Conservation (phyloP, 2,888 invertebrate genomes). For the Pachydiplax longipennis region DNA sequence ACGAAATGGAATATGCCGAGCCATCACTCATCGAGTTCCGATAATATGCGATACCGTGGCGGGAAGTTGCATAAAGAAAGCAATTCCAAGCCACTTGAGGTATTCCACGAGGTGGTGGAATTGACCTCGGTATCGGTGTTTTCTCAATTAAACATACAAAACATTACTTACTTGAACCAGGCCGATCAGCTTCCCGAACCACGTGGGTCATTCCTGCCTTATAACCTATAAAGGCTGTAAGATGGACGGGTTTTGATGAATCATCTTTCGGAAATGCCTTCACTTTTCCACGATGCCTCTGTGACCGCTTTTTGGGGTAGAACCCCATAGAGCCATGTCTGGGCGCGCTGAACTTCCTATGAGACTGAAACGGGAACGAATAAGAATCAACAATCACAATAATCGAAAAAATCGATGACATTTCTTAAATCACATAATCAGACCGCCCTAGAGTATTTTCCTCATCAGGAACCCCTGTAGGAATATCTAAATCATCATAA, state of each 20-base stretch:
- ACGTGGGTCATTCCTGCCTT: slow-evolving; percentile 99
- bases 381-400: not conserved
- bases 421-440: slow-evolving; percentile 59
- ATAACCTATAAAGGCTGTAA: slow-evolving; percentile 97
- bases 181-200: slow-evolving; percentile 97
- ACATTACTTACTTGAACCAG: slow-evolving; percentile 91
- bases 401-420: not conserved
- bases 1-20: slow-evolving; percentile 49
- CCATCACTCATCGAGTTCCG: slow-evolving; percentile 46
- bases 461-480: slow-evolving; percentile 74
- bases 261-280: slow-evolving; percentile 99
- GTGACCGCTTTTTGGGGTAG: slow-evolving; percentile 97
- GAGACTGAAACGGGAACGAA: slow-evolving; percentile 77
- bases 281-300: slow-evolving; percentile 96
- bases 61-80: slow-evolving; percentile 56
- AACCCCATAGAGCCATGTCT: slow-evolving; percentile 99
- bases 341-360: slow-evolving; percentile 99
- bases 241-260: slow-evolving; percentile 91
- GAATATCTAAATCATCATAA: slow-evolving; percentile 72
- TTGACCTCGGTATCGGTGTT: not conserved
- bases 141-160: not conserved
- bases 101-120: slow-evolving; percentile 13
- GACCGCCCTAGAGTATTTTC: slow-evolving; percentile 79
- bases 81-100: slow-evolving; percentile 58
- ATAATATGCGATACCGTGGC: slow-evolving; percentile 48